These are phyloP conservation scores for Pachyuromys duprasi DNA, from an alignment of 2,797 vertebrate species.

Conservation along the genomic window DNA sequence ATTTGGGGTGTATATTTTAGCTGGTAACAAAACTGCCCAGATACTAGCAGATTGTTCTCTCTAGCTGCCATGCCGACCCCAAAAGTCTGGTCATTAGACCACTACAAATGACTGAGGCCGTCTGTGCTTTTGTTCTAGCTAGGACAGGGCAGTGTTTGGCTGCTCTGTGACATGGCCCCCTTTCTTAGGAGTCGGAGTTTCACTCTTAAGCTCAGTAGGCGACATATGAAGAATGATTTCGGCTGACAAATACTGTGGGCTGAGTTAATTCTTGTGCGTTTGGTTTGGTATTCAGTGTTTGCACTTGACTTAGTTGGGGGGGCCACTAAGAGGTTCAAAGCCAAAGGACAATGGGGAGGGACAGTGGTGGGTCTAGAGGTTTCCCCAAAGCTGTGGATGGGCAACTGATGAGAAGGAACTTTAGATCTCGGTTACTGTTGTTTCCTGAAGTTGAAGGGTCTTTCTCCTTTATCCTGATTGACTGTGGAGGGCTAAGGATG, in stretches of 20 bases:
- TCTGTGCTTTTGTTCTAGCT: background rate
- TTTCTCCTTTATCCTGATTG: background rate
- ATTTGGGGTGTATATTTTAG: background rate
- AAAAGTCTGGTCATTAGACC: background rate
- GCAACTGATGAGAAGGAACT: background rate
- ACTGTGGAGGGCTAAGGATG: background rate
- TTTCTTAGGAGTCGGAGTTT: background rate
- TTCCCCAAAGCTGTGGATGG: background rate
- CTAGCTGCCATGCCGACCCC: background rate
- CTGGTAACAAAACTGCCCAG: background rate
- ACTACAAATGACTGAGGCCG: background rate
- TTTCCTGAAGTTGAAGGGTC: conserved; percentile 42
- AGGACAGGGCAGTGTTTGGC: background rate
- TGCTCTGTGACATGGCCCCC: background rate
- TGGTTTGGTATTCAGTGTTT: background rate
- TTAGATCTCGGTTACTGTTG: background rate
- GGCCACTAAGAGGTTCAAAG: background rate
- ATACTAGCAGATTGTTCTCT: background rate
- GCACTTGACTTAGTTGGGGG: background rate
- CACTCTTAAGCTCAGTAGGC: background rate
- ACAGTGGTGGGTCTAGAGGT: background rate
- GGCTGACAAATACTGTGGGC: background rate
- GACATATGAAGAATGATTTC: background rate
- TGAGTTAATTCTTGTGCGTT: background rate
- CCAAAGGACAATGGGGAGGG: background rate